A percentile compares a stretch with the other conserved stretches of the same genome.
These are phyloP conservation scores for Periplaneta americana DNA, from an alignment of 1,140 invertebrate species.

Conservation along the genomic window DNA sequence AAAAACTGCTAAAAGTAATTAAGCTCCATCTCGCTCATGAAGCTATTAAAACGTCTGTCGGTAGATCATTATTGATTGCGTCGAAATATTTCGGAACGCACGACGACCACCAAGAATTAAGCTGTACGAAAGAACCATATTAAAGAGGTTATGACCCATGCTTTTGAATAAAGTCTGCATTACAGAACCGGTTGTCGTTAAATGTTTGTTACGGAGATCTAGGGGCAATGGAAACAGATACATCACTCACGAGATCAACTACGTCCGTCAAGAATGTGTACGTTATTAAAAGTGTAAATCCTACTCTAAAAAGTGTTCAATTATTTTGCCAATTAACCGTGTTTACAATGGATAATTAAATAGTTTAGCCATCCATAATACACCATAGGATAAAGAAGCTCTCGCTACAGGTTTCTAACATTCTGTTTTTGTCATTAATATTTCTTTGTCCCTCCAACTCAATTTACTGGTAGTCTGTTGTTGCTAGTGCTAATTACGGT, in stretches of 20 bases:
- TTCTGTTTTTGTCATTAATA: not conserved
- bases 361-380: not conserved
- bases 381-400: not conserved
- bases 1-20: not conserved
- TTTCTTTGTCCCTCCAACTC: not conserved
- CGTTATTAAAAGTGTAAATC: not conserved
- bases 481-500: not conserved
- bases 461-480: not conserved
- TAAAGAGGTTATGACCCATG: not conserved
- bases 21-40: not conserved
- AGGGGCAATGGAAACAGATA: not conserved
- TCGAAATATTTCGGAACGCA: not conserved
- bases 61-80: not conserved
- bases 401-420: not conserved
- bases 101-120: not conserved
- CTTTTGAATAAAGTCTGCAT: not conserved
- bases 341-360: not conserved
- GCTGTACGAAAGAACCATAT: not conserved
- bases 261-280: not conserved
- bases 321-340: not conserved
- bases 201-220: not conserved
- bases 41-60: not conserved
- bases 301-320: not conserved
- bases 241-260: not conserved
- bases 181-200: not conserved